These are phyloP conservation scores for Pachypanchax playfairii DNA, from an alignment of 2,113 vertebrate species.

Conservation along the genomic window DNA sequence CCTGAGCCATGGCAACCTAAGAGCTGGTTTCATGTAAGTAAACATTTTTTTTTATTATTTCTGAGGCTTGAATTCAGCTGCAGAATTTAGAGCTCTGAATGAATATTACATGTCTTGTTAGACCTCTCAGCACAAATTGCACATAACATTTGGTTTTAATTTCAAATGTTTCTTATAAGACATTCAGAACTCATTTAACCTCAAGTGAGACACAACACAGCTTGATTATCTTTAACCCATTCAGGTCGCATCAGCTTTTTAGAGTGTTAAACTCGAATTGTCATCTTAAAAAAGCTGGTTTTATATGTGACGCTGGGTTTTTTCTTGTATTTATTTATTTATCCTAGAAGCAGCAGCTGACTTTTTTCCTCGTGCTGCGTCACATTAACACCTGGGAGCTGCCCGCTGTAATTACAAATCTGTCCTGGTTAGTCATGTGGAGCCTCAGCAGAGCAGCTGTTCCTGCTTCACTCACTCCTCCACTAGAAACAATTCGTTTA, in stretches of 20 bases:
- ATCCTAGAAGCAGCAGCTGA: conserved; percentile 3
- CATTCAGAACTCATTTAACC: conserved; percentile 6
- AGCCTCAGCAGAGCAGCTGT: conserved; percentile 17
- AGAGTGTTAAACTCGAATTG: too few species aligned
- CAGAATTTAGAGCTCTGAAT: conserved; percentile 10
- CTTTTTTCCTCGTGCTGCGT: conserved; percentile 8
- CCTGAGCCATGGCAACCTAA: background rate
- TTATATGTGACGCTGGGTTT: background rate
- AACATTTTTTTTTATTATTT: background rate
- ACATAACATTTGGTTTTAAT: conserved; percentile 10
- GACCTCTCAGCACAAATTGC: background rate
- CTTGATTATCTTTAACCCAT: background rate
- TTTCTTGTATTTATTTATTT: background rate
- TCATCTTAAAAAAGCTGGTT: too few species aligned
- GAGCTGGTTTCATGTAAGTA: background rate
- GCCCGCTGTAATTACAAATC: conserved; percentile 40
- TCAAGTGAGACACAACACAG: background rate
- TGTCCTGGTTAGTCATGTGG: conserved; percentile 31
- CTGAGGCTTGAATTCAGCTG: background rate
- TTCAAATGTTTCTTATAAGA: conserved; percentile 9
- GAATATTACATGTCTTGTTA: conserved; percentile 5
- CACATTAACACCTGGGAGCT: conserved; percentile 40
- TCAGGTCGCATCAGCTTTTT: background rate
- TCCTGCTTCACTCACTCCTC: conserved; percentile 5
- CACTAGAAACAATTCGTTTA: background rate